Evolutionary conservation across 2,888 invertebrate species (phyloP).

Genomic region (Phaedon cochleariae): DNA sequence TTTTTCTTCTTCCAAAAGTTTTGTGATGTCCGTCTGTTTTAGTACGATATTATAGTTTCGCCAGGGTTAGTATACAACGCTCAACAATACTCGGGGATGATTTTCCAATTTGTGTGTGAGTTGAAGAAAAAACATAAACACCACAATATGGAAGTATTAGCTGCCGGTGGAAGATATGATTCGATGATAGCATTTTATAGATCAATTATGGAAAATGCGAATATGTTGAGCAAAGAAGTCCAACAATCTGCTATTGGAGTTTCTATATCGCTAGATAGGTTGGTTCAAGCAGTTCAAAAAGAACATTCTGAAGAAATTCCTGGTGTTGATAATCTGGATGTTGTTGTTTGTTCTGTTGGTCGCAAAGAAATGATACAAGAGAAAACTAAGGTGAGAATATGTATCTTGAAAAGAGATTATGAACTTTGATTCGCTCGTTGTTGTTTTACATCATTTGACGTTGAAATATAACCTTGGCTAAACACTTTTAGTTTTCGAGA

Average conservation of each 20-base stretch:
- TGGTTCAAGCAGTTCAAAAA: slow-evolving; percentile 70
- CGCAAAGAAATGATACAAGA: slow-evolving; percentile 67
- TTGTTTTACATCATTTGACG: no score
- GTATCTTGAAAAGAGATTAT: no score
- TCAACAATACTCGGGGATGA: slow-evolving; percentile 72
- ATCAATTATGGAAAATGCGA: slow-evolving; percentile 59
- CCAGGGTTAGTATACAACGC: slow-evolving; percentile 70
- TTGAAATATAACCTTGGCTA: no score
- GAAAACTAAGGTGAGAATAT: slow-evolving; percentile 59
- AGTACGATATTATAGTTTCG: slow-evolving; percentile 71
- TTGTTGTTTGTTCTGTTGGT: slow-evolving; percentile 74
- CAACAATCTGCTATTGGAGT: slow-evolving; percentile 75
- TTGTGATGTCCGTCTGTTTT: slow-evolving; percentile 46
- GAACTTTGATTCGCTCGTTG: no score
- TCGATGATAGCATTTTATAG: slow-evolving; percentile 78
- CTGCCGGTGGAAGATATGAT: slow-evolving; percentile 92
- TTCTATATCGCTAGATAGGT: slow-evolving; percentile 83
- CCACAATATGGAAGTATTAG: slow-evolving; percentile 75
- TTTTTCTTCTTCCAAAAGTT: no score
- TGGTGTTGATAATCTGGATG: slow-evolving; percentile 63
- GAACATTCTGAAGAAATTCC: slow-evolving; percentile 63
- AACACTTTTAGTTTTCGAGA: no score
- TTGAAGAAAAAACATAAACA: slow-evolving; percentile 66
- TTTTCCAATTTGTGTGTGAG: slow-evolving; percentile 74
- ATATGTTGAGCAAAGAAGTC: slow-evolving; percentile 47